Conservation (phyloP, 2,888 invertebrate genomes). For the Blastobasis adustella region DNA sequence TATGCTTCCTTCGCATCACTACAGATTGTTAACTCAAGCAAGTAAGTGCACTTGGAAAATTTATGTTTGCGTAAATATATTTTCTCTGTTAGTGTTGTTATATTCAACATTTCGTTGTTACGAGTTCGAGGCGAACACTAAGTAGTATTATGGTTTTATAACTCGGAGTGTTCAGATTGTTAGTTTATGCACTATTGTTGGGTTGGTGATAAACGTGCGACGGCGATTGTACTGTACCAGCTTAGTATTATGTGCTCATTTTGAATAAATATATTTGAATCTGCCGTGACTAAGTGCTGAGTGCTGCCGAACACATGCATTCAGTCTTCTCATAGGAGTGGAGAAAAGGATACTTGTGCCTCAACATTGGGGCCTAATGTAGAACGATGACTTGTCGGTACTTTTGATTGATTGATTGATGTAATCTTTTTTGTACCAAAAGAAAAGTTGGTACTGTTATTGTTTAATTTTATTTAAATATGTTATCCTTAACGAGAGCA, state of each 20-base stretch:
- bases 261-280: background rate
- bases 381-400: too few relatives aligned
- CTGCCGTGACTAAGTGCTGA: too few relatives aligned
- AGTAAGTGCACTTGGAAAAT: constrained; percentile 39
- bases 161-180: constrained; percentile 11
- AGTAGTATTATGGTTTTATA: constrained; percentile 3
- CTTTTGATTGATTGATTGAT: too few relatives aligned
- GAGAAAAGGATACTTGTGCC: too few relatives aligned
- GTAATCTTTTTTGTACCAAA: too few relatives aligned
- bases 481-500: constrained; percentile 48
- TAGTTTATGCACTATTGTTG: constrained; percentile 24
- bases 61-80: background rate
- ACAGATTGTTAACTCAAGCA: constrained; percentile 50
- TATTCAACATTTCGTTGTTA: background rate
- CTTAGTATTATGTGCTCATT: constrained; percentile 1
- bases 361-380: too few relatives aligned
- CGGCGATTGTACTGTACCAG: background rate
- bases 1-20: constrained; percentile 52
- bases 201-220: constrained; percentile 18
- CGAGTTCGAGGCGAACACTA: background rate
- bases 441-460: too few relatives aligned
- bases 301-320: too few relatives aligned
- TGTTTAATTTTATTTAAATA: background rate
- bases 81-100: background rate
- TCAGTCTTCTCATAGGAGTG: too few relatives aligned